phyloP scores from a whole-genome alignment of 2,797 vertebrate genomes.

The Neosalanx taihuensis region DNA sequence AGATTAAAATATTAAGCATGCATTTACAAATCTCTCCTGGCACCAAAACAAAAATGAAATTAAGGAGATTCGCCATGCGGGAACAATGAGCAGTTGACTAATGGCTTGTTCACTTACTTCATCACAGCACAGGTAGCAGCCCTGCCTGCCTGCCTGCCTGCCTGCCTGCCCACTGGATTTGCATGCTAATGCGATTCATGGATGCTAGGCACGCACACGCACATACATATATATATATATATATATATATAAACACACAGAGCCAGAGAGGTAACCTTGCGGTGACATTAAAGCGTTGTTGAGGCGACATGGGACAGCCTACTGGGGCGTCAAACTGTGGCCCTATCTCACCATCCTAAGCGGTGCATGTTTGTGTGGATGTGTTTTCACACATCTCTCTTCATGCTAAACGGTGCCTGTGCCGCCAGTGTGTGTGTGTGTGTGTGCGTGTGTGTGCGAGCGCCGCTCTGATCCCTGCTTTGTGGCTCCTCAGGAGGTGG shows the following conservation, averaged over 20 bases:
- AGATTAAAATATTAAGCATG: slow-evolving; percentile 75
- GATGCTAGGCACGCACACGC: slow-evolving; percentile 20
- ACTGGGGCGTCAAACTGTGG: slow-evolving; percentile 45
- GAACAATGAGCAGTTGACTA: slow-evolving; percentile 72
- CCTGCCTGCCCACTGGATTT: slow-evolving; percentile 39
- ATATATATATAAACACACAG: slow-evolving; percentile 17
- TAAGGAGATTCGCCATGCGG: slow-evolving; percentile 67
- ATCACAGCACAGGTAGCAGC: slow-evolving; percentile 62
- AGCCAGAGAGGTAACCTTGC: slow-evolving; percentile 61
- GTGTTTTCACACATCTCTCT: background rate
- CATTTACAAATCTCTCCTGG: slow-evolving; percentile 75
- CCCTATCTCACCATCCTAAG: slow-evolving; percentile 43
- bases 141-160: slow-evolving; percentile 20
- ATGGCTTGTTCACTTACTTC: slow-evolving; percentile 64
- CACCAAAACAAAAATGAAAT: slow-evolving; percentile 73
- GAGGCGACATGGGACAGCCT: slow-evolving; percentile 39
- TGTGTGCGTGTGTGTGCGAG: background rate
- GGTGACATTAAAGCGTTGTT: slow-evolving; percentile 59
- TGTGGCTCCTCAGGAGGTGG: slow-evolving; percentile 84
- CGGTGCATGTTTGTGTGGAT: slow-evolving; percentile 7
- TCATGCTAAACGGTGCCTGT: background rate
- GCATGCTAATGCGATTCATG: slow-evolving; percentile 59
- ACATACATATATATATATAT: slow-evolving; percentile 14
- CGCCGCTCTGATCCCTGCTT: background rate
- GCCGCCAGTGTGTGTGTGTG: background rate